Base-by-base conservation (phyloP, 2,888 invertebrate species). In the Neoaliturus tenellus region DNA sequence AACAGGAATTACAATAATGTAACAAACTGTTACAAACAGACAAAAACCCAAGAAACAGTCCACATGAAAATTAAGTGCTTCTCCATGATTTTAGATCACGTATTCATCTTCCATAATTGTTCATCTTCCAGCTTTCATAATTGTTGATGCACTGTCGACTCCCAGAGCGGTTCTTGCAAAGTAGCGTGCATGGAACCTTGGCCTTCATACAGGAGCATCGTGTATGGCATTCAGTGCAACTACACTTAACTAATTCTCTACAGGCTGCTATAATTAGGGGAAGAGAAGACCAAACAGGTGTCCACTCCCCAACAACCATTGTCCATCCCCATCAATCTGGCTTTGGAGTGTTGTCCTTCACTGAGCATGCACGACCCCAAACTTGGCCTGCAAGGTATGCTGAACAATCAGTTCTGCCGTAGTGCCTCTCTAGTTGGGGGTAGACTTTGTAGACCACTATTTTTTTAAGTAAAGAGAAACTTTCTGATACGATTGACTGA, bases 181-280 rank as follows among this genome's bases (percentile, higher is more conserved):
- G 69, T 28, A 69, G 69, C 69, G 69, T 69, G 31, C 69, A 69
- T 69, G 69, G 69, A 69, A 69, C 31, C 69, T 69, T 69, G 31
- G 69, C 69, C 69, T 69, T 69, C 20, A 17, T 8, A 69, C 69
- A 69, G 69, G 69, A 39, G n/a, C 69, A 69, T 69, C 33, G 2
- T 69, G 28, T 69, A 69, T 69, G 39, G 69, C 69, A 69, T 69
- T n/a, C 69, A 35, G 25, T 14, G 25, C 69, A 28, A 69, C 2
- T 69, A 28, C 69, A 69, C 69, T 31, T 69, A 28, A 69, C 17
- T 2, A 69, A 69, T 69, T 69, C 69, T 69, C 69, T n/a, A 33
- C 69, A 69, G 69, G 69, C 33, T 39, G 28, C 69, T 33, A 69
- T 31, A 3, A 69, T 31, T n/a, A 8, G 69, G 31, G 31, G 69